Evolutionary conservation across 2,113 vertebrate genomes (phyloP), one percentile per base, ranked within the genome.

Genomic region (Chionodraco myersi): DNA sequence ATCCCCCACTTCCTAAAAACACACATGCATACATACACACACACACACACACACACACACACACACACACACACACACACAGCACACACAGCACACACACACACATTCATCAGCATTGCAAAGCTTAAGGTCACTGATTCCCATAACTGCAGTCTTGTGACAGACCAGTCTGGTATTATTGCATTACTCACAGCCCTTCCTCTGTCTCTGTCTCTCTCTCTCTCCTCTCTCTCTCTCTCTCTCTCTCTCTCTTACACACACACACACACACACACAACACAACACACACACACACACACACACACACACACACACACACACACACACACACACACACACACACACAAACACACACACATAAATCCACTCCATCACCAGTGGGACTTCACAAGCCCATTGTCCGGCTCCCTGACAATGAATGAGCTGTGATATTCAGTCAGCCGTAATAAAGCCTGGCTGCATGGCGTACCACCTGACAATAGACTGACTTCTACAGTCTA

Each of bases 81-180:
- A 75, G n/a, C n/a, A 79, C 74, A 79, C 65, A 72, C 80, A 74
- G 21, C 41, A 48, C 26, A 57, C 54, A 51, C 15, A 48, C 45
- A 69, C 4, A 75, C 78, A 84, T 49, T 69, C 67, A 44, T 63
- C 77, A 62, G 80, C 57, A n/a, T 51, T 45, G 58, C 62, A 4
- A 64, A 62, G 64, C 64, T 77, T 82, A 80, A 79, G 78, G 83
- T 75, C 73, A 72, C 70, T 77, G 56, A 89, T 88, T 91, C 86
- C 87, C 79, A 83, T 85, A 85, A 92, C 87, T 79, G 83, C 69
- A 85, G 87, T 89, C 91, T 88, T 89, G 88, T 92, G 91, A 93
- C 91, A 87, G 66, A 62, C 75, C 65, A 59, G 78, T 80, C 80
- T 74, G 75, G 77, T 68, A 75, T 83, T 74, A 82, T 67, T 66